Percentiles rank a stretch among this genome's conserved stretches.
Evolutionary conservation across 1,140 invertebrate species (phyloP).

Genomic region (Drosophila pseudoananassae): DNA sequence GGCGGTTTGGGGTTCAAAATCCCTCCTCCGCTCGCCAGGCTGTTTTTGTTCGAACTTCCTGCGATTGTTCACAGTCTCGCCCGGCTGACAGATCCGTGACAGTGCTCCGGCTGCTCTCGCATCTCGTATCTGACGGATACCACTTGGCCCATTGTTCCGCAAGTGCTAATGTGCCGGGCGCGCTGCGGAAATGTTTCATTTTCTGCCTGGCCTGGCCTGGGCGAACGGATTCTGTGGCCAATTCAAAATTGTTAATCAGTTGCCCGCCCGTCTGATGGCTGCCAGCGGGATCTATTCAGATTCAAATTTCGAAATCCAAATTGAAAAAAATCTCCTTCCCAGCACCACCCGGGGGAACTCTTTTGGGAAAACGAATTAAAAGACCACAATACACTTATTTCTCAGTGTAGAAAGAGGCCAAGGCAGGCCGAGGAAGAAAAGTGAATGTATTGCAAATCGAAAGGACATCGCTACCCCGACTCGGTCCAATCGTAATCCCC

Average conservation of each 20-base stretch:
- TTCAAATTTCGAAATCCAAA: constrained; percentile 28
- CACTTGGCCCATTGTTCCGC: constrained; percentile 72
- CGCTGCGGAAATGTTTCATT: constrained; percentile 77
- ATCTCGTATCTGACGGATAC: constrained; percentile 69
- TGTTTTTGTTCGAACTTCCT: constrained; percentile 74
- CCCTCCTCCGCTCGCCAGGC: constrained; percentile 6
- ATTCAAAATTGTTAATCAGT: constrained; percentile 60
- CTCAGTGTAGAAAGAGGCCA: constrained; percentile 18
- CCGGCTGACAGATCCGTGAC: constrained; percentile 77
- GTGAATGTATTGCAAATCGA: constrained; percentile 20
- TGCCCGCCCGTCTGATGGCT: background rate
- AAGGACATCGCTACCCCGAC: constrained; percentile 31
- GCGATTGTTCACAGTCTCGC: constrained; percentile 80
- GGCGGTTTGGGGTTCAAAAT: constrained; percentile 17
- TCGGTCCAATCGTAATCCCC: constrained; percentile 54
- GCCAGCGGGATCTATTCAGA: constrained; percentile 30
- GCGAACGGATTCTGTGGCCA: constrained; percentile 56
- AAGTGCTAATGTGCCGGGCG: constrained; percentile 74
- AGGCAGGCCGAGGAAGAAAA: constrained; percentile 4
- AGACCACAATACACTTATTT: background rate
- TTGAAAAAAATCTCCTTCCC: background rate
- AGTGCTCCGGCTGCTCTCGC: constrained; percentile 38
- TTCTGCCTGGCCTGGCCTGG: constrained; percentile 64
- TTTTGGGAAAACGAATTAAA: too few relatives aligned
- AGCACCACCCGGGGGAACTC: too few relatives aligned